Percentiles rank a stretch among this genome's conserved stretches.
phyloP scores from a whole-genome alignment of 2,888 invertebrate species.

The Chesias legatella region DNA sequence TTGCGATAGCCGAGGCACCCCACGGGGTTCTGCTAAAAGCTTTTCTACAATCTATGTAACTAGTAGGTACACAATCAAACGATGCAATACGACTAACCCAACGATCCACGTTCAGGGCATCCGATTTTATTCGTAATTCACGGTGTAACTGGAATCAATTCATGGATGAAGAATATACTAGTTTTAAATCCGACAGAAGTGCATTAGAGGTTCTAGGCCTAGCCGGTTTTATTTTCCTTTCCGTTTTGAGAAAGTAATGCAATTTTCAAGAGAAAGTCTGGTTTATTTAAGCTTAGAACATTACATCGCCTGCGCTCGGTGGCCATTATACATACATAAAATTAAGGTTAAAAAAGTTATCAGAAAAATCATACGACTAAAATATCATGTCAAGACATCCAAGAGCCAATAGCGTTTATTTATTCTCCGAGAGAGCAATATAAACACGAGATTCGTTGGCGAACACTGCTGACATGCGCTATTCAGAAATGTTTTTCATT shows the following conservation, averaged over 20 bases:
- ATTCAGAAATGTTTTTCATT: constrained; percentile 42
- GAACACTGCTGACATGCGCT: constrained; percentile 32
- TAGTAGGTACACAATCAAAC: constrained; percentile 27
- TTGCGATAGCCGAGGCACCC: constrained; percentile 34
- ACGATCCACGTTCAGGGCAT: constrained; percentile 8
- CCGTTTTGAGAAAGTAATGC: too few relatives aligned
- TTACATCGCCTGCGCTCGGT: too few relatives aligned
- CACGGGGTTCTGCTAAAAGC: constrained; percentile 50
- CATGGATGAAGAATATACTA: too few relatives aligned
- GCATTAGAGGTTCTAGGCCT: too few relatives aligned
- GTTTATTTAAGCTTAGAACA: too few relatives aligned
- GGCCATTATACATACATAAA: too few relatives aligned
- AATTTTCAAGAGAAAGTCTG: too few relatives aligned
- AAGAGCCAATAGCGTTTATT: constrained; percentile 22
- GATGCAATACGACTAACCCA: constrained; percentile 32
- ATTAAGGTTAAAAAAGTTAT: too few relatives aligned
- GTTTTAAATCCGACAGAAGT: too few relatives aligned
- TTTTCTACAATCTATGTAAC: constrained; percentile 44
- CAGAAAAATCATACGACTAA: constrained; percentile 10
- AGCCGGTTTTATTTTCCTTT: too few relatives aligned
- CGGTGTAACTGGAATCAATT: too few relatives aligned
- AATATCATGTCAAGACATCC: constrained; percentile 25
- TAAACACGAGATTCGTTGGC: constrained; percentile 35
- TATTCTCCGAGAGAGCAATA: constrained; percentile 28
- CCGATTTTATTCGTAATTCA: too few relatives aligned